Percentiles rank a stretch among this genome's conserved stretches.
These are phyloP conservation scores for Mirounga angustirostris DNA, from an alignment of 2,113 vertebrate genomes.

Conservation along the genomic window DNA sequence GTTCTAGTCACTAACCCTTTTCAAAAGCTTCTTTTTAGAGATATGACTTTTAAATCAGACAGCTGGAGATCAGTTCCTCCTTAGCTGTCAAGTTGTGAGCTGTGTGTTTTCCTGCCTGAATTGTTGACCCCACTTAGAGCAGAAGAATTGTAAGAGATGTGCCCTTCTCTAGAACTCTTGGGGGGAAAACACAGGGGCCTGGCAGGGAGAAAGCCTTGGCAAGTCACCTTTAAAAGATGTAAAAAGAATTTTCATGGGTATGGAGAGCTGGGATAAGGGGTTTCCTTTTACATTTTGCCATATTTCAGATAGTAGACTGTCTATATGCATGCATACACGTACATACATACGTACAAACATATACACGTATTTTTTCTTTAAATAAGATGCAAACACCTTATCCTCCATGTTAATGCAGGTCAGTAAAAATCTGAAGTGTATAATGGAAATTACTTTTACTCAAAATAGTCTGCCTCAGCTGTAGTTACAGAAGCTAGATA, in stretches of 20 bases:
- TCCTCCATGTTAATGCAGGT: not conserved
- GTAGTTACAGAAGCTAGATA: not conserved
- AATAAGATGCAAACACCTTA: not conserved
- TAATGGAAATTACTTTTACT: not conserved
- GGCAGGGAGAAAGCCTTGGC: not conserved
- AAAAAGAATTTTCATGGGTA: slow-evolving; percentile 60
- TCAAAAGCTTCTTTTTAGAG: slow-evolving; percentile 61
- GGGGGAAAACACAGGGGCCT: not conserved
- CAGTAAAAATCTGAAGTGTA: not conserved
- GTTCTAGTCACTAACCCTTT: slow-evolving; percentile 46
- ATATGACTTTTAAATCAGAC: slow-evolving; percentile 77
- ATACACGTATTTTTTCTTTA: not conserved
- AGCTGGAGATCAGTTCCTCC: slow-evolving; percentile 68
- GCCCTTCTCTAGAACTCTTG: slow-evolving; percentile 62
- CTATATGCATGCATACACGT: too few species aligned
- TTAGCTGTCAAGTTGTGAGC: slow-evolving; percentile 73
- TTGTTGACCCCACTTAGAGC: slow-evolving; percentile 71
- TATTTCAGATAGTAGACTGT: not conserved
- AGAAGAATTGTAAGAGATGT: not conserved
- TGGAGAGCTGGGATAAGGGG: not conserved
- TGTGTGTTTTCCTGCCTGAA: slow-evolving; percentile 57
- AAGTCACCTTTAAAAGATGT: slow-evolving; percentile 43
- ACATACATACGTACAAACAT: not conserved
- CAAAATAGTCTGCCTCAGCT: not conserved
- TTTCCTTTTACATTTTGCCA: not conserved